Evolutionary conservation across 2,113 vertebrate genomes (phyloP).

Genomic region (Dipodomys merriami): DNA sequence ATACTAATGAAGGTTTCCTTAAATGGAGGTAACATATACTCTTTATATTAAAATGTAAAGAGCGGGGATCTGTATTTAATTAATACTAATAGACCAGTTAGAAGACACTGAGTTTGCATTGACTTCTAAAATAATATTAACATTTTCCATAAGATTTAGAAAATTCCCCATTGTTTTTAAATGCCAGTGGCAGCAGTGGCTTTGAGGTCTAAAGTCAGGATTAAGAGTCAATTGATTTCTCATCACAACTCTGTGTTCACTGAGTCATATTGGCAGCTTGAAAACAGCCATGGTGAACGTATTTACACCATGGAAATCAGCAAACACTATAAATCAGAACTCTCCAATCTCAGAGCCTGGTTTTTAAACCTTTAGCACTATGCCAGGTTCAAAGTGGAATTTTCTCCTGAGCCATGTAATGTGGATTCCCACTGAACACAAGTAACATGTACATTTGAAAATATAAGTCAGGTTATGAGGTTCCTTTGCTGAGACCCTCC

Average conservation of each 20-base stretch:
- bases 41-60: slow-evolving; percentile 58
- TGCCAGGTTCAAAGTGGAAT: background rate
- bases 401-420: background rate
- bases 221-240: background rate
- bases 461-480: background rate
- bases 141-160: slow-evolving; percentile 14
- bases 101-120: background rate
- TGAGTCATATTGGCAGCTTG: background rate
- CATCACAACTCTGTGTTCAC: background rate
- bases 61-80: background rate
- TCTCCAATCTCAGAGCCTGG: background rate
- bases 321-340: background rate
- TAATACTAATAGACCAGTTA: slow-evolving; percentile 3
- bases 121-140: background rate
- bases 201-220: background rate
- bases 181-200: background rate
- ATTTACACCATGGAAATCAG: background rate
- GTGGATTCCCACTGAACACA: background rate
- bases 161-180: background rate
- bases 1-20: slow-evolving; percentile 3
- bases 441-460: background rate
- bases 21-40: slow-evolving; percentile 23
- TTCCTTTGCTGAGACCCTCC: background rate
- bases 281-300: background rate
- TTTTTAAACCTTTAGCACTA: background rate